Base-by-base conservation (phyloP, 1,140 invertebrate species). In the Wasmannia auropunctata region DNA sequence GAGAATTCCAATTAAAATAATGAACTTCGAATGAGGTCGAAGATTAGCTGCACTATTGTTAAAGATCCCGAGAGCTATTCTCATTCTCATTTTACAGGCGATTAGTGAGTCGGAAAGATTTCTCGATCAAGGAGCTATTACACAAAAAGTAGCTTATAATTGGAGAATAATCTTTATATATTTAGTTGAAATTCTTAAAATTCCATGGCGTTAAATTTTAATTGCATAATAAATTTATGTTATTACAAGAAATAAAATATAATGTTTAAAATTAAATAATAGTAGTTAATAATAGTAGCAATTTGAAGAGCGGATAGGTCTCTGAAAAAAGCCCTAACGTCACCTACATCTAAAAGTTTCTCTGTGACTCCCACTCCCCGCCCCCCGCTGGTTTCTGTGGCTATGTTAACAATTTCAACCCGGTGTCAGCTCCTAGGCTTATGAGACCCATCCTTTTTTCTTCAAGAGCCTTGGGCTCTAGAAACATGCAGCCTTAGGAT, bases 1-100 rank as follows among this genome's bases (percentile, higher is more conserved):
- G 70, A 77, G 72, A 60, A 85, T 84, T 85, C 34, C 56, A 65
- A 85, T 85, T 85, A 85, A 77, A 51, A 62, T 75, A 85, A 70
- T 65, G 34, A 80, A 63, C 31, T 77, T 75, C n/a, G 37, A 56
- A 70, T 14, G 40, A 56, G 14, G 14, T 80, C n/a, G 22, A 81
- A 40, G 46, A 72, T 81, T 69, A 77, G 40, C 40, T 63, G 40
- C 43, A 77, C 58, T 28, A 63, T 77, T 63, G 58, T 63, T 40
- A 77, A 77, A 77, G 75, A 46, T 77, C n/a, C 19, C 19, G 28
- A 43, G 19, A 46, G n/a, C 25, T 62, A 11, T 77, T 77, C 19
- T 62, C 40, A 62, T 77, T 77, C n/a, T 31, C 37, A n/a, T 43
- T 43, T 77, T 77, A 63, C 25, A 49, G 58, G n/a, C 56, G 19